These are phyloP conservation scores for Phenganax marumi DNA, from an alignment of 92 coral and sea anemone species.

Conservation along the genomic window DNA sequence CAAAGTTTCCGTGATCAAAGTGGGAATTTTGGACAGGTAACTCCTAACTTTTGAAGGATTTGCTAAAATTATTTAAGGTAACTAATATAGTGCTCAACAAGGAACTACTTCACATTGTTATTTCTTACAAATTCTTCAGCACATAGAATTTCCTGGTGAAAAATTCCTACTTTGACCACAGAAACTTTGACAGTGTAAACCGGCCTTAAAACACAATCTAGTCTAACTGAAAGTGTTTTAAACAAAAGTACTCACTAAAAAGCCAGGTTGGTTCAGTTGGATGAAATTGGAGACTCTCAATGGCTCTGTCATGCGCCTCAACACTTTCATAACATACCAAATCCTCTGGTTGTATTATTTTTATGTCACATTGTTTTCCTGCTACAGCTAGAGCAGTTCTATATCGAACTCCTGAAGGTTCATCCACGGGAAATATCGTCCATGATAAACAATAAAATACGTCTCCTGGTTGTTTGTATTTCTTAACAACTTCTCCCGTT, in stretches of 20 bases:
- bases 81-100: too few species aligned
- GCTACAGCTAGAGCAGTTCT: constrained; percentile 86
- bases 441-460: constrained; percentile 95
- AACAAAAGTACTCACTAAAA: constrained; percentile 59
- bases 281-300: constrained; percentile 80
- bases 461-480: constrained; percentile 98
- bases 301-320: constrained; percentile 80
- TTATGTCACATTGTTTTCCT: constrained; percentile 79
- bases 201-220: too few species aligned
- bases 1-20: too few species aligned
- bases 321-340: constrained; percentile 95
- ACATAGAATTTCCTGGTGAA: too few species aligned
- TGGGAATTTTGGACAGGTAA: too few species aligned
- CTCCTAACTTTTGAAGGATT: too few species aligned
- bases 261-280: constrained; percentile 90
- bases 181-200: too few species aligned
- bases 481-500: constrained; percentile 88
- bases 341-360: constrained; percentile 90
- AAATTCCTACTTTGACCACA: too few species aligned
- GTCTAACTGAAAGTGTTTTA: too few species aligned
- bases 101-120: too few species aligned
- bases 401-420: constrained; percentile 57
- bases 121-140: too few species aligned
- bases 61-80: too few species aligned
- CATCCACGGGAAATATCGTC: constrained; percentile 79